Evolutionary conservation across 2,888 invertebrate genomes (phyloP).

Genomic region (Zhuqinia jingwanae): DNA sequence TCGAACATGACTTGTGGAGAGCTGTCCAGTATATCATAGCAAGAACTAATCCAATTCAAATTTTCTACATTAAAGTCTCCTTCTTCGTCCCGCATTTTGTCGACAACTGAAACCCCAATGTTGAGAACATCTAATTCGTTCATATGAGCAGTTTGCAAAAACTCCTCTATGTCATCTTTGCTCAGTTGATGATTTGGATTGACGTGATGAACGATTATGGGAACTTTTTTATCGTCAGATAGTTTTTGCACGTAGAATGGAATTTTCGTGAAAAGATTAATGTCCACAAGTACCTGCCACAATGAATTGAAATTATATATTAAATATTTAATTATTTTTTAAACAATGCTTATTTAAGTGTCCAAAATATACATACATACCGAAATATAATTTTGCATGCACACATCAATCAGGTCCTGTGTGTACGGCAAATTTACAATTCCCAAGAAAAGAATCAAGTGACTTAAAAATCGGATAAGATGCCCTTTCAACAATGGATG

Average conservation of each 20-base stretch:
- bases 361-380: constrained; percentile 42
- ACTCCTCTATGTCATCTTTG: constrained; percentile 63
- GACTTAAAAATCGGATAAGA: constrained; percentile 73
- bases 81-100: constrained; percentile 72
- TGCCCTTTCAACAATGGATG: constrained; percentile 70
- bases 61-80: constrained; percentile 72
- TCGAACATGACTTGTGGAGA: constrained; percentile 72
- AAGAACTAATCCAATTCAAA: constrained; percentile 76
- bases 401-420: constrained; percentile 71
- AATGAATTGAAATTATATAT: not conserved
- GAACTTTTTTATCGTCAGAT: constrained; percentile 70
- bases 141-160: constrained; percentile 64
- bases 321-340: not conserved
- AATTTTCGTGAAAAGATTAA: constrained; percentile 65
- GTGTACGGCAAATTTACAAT: constrained; percentile 65
- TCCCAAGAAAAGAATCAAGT: constrained; percentile 74
- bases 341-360: too few relatives aligned
- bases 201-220: constrained; percentile 74
- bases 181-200: constrained; percentile 43
- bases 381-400: constrained; percentile 73
- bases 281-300: constrained; percentile 74
- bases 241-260: constrained; percentile 77
- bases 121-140: constrained; percentile 74
- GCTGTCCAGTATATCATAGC: constrained; percentile 68
- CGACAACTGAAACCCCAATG: constrained; percentile 74